phyloP scores from a whole-genome alignment of 2,888 invertebrate genomes.

The Bembecia ichneumoniformis region DNA sequence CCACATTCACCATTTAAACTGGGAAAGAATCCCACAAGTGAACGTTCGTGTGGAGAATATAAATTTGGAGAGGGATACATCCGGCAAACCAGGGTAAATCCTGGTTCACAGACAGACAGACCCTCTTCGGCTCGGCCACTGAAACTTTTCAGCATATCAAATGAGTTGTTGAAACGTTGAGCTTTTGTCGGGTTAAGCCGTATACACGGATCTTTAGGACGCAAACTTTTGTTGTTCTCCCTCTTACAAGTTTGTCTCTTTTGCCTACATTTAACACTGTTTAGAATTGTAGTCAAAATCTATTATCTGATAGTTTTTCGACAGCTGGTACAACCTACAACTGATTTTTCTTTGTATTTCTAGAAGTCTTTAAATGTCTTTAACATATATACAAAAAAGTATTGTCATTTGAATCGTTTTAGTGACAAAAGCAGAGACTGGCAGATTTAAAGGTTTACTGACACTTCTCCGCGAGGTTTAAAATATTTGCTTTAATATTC shows the following conservation, averaged over 20 bases:
- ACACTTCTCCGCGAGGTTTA: too few relatives aligned
- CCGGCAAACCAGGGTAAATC: slow-evolving; percentile 10
- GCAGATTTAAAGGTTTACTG: too few relatives aligned
- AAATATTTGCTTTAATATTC: too few relatives aligned
- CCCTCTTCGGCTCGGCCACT: slow-evolving; percentile 2
- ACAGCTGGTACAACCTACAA: too few relatives aligned
- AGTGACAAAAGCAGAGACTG: too few relatives aligned
- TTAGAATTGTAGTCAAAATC: too few relatives aligned
- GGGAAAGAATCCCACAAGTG: slow-evolving; percentile 8
- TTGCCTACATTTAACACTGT: too few relatives aligned
- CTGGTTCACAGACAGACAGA: slow-evolving; percentile 7
- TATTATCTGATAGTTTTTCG: too few relatives aligned
- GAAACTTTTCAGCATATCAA: slow-evolving; percentile 24
- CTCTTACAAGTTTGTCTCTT: background rate
- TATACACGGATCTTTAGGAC: background rate
- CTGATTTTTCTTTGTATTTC: too few relatives aligned
- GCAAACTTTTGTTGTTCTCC: background rate
- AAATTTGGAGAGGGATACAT: slow-evolving; percentile 5
- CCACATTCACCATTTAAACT: slow-evolving; percentile 12
- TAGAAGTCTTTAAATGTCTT: too few relatives aligned
- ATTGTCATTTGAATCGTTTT: too few relatives aligned
- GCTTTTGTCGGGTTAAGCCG: background rate
- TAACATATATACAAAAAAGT: too few relatives aligned
- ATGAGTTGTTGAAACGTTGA: slow-evolving; percentile 11
- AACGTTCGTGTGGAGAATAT: slow-evolving; percentile 6